Base-by-base conservation (phyloP, 2,797 vertebrate genomes). In the Gymnoscopelus microlampas region DNA sequence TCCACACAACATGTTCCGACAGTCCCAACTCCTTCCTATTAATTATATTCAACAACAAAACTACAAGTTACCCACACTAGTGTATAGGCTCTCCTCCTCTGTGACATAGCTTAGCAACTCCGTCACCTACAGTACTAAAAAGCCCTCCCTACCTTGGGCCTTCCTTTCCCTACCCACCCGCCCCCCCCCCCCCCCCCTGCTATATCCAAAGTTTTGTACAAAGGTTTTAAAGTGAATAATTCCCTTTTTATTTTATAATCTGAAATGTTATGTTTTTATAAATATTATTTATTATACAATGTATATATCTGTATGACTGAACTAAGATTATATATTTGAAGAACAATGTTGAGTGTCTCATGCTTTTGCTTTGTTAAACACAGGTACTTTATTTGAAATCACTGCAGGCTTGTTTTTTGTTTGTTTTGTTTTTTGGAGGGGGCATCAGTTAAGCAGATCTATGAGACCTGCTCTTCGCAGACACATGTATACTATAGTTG, bases 291-390 rank as follows among this genome's bases (percentile, higher is more conserved):
- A 99, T 99, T 99, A 97, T 96, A 96, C 94, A 95, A 95, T 98
- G 97, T 99, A 98, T 97, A 98, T 98, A 98, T 95, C 94, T 97
- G 95, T 96, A 95, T 92, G 96, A 95, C 95, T 96, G 96, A 96
- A 97, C 95, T 96, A 96, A 99, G 95, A 99, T 96, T 98, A 97
- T 99, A 99, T 99, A 98, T 98, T 98, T 99, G 96, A 96, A 97
- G 94, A 97, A 96, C 93, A 95, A 95, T 80, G 70, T 44, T 62
- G 51, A 63, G 23, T 35, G 92, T 89, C 71, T 93, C 79, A 0
- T 89, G 78, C 58, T 82, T 87, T 83, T 88, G 73, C 72, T 83
- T 85, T 70, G 39, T 44, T 51, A 71, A 53, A 15, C 62, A 55
- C 29, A 66, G 39, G 60, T 60, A 50, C 23, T 35, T 35, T 56